Base-by-base conservation (phyloP, 2,888 invertebrate genomes). In the Lasioglossum calceatum region DNA sequence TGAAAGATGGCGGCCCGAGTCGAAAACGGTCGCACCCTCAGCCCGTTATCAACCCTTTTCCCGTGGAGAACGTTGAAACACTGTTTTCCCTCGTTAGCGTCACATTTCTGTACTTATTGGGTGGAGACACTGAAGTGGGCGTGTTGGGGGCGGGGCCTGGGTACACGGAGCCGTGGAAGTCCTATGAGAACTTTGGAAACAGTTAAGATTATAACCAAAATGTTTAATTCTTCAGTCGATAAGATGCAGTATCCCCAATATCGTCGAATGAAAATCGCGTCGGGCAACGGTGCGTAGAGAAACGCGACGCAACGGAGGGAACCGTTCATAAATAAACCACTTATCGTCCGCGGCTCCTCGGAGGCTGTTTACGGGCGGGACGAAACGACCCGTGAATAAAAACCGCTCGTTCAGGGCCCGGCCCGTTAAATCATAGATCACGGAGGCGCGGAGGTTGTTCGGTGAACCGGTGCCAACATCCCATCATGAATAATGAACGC, bases 401-500 rank as follows among this genome's bases (percentile, higher is more conserved):
- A 39, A n/a, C 75, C n/a, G 27, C 16, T n/a, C 36, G 54, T 75
- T 61, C 61, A 61, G 61, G 61, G 61, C 61, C 61, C 61, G 14
- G 19, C 7, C 71, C 32, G 71, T 54, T 64, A 42, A 36, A 27
- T 50, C 50, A 74, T 90, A 83, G 86, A 90, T 90, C 90, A 89
- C 78, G 44, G 71, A 14, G 23, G 2, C 42, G 19, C 42, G 27
- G 39, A 39, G 44, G 42, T 64, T 39, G n/a, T 23, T 71, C 71
- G 71, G 42, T 64, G 78, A 87, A 72, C 77, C 85, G 84, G 87
- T 84, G 93, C 92, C 93, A 93, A 91, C 90, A 88, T 86, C 89
- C 87, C 90, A 94, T 94, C 93, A 93, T 92, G 94, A 93, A 94
- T 94, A 94, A 94, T 93, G 92, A 94, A 92, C 92, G 93, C 92